Percentiles rank a stretch among this genome's conserved stretches.
These are phyloP conservation scores for Drosophila guanche DNA, from an alignment of 1,140 invertebrate species.

Conservation along the genomic window DNA sequence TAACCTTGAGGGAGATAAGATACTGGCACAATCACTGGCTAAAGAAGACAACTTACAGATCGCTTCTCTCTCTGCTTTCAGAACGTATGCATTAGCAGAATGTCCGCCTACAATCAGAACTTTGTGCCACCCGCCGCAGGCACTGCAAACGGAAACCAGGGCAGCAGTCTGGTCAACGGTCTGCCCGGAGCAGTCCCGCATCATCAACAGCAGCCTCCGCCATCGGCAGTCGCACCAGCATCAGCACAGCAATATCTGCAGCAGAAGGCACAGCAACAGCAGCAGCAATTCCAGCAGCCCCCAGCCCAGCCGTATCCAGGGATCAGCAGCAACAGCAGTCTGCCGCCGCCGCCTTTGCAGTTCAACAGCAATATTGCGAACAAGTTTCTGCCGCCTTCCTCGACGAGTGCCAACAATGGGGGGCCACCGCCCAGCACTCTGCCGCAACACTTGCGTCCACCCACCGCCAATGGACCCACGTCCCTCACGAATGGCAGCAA, in stretches of 20 bases:
- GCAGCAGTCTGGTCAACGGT: constrained; percentile 55
- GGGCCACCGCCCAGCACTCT: constrained; percentile 44
- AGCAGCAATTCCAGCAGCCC: constrained; percentile 42
- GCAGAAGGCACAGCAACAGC: constrained; percentile 34
- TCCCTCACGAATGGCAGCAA: constrained; percentile 52
- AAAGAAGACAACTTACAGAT: constrained; percentile 3
- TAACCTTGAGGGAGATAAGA: constrained; percentile 42
- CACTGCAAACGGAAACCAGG: constrained; percentile 55
- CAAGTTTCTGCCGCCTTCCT: constrained; percentile 66
- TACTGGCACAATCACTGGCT: constrained; percentile 15
- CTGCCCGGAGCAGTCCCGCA: constrained; percentile 36
- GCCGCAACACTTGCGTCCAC: constrained; percentile 59
- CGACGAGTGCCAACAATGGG: constrained; percentile 22
- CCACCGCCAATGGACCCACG: constrained; percentile 53
- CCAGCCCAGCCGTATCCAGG: constrained; percentile 22
- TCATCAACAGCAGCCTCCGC: constrained; percentile 18
- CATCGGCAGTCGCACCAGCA: constrained; percentile 16
- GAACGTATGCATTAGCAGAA: constrained; percentile 73
- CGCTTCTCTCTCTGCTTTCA: constrained; percentile 33
- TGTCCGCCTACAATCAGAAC: constrained; percentile 77
- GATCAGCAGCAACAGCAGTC: background rate
- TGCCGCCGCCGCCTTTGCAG: constrained; percentile 28
- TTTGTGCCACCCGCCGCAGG: constrained; percentile 53
- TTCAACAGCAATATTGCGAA: constrained; percentile 56
- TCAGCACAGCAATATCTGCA: constrained; percentile 19